A percentile compares a stretch with the other conserved stretches of the same genome.
Conservation (phyloP, 2,888 invertebrate species). For the Pycnomerus fuliginosus region DNA sequence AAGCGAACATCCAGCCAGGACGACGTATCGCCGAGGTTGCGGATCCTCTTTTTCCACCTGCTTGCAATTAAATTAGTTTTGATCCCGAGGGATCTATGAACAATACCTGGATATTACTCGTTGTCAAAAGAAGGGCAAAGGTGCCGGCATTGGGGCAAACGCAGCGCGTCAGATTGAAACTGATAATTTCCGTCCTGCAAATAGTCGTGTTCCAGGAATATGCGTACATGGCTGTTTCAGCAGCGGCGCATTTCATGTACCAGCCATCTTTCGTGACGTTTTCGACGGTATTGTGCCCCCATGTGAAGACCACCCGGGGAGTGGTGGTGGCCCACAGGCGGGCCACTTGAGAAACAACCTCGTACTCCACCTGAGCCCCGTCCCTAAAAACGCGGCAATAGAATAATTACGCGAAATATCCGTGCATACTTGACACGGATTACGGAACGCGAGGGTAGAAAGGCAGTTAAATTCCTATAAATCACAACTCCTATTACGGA, state of each 20-base stretch:
- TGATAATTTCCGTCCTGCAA: conserved; percentile 57
- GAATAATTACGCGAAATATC: conserved; percentile 3
- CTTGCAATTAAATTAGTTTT: background rate
- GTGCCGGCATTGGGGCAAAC: conserved; percentile 64
- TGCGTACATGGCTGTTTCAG: conserved; percentile 54
- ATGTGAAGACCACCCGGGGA: conserved; percentile 48
- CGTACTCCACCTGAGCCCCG: conserved; percentile 67
- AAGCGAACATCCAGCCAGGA: conserved; percentile 57
- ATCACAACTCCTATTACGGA: conserved; percentile 52
- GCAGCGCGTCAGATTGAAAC: conserved; percentile 59
- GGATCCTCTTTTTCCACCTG: conserved; percentile 31
- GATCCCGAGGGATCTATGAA: background rate
- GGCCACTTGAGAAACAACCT: conserved; percentile 62
- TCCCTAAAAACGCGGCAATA: conserved; percentile 52
- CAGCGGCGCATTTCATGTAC: conserved; percentile 55
- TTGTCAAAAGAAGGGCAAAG: conserved; percentile 63
- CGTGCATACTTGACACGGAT: conserved; percentile 63
- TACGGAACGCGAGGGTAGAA: conserved; percentile 62
- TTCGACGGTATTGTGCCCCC: conserved; percentile 54
- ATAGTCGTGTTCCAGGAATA: conserved; percentile 64
- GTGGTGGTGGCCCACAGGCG: conserved; percentile 44
- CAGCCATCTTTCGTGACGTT: conserved; percentile 50
- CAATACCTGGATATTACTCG: conserved; percentile 53
- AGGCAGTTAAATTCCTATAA: conserved; percentile 64
- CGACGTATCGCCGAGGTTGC: conserved; percentile 46